Percentiles rank a stretch among this genome's conserved stretches.
phyloP scores from a whole-genome alignment of 2,113 vertebrate genomes.

The Vulpes lagopus region DNA sequence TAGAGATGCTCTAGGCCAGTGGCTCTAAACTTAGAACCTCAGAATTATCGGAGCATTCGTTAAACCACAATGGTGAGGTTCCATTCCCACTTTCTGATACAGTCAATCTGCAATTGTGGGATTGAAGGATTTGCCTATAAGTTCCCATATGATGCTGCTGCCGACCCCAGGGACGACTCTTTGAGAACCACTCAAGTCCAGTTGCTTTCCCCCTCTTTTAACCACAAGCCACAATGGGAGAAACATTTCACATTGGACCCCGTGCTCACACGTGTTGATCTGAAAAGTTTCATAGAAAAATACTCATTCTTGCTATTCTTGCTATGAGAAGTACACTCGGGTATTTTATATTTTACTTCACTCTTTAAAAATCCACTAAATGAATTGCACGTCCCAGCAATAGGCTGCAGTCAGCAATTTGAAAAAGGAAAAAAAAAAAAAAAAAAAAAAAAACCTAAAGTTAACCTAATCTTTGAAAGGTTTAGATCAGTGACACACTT shows the following conservation, averaged over 20 bases:
- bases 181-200: not conserved
- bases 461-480: not conserved
- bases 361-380: conserved; percentile 6
- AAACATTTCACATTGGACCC: not conserved
- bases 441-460: not conserved
- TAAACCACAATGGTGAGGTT: not conserved
- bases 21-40: not conserved
- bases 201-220: not conserved
- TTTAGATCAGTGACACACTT: not conserved
- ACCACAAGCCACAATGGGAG: not conserved
- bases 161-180: not conserved
- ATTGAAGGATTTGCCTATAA: not conserved
- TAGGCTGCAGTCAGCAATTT: not conserved
- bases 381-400: not conserved
- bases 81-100: not conserved
- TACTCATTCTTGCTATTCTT: not conserved
- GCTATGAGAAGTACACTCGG: not conserved
- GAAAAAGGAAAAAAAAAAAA: not conserved
- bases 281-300: not conserved
- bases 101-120: not conserved
- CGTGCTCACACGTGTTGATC: not conserved
- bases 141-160: not conserved
- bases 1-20: not conserved
- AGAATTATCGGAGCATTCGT: not conserved
- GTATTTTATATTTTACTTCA: not conserved